Conservation (phyloP, 2,797 vertebrate genomes). For the Pygocentrus nattereri region DNA sequence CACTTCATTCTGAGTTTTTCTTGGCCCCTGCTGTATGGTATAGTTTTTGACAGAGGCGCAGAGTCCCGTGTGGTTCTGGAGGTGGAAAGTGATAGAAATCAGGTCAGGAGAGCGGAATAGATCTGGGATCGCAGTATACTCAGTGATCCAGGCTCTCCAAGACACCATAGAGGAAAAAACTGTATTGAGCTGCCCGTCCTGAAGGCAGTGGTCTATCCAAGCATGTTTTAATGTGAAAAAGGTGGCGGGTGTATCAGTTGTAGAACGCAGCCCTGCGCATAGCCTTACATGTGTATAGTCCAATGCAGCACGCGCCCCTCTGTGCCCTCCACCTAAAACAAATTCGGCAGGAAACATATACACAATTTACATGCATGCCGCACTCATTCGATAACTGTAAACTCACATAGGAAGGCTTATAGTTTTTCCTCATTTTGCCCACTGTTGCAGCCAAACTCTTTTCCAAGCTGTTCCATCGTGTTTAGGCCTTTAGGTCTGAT, state of each 20-base stretch:
- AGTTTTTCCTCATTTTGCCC: neutral
- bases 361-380: conserved; percentile 63
- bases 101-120: conserved; percentile 59
- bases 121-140: neutral
- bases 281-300: conserved; percentile 31
- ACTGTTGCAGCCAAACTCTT: neutral
- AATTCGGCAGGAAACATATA: conserved; percentile 67
- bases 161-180: neutral
- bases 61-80: conserved; percentile 13
- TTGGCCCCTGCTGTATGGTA: conserved; percentile 5
- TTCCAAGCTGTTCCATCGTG: neutral
- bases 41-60: conserved; percentile 16
- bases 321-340: conserved; percentile 45
- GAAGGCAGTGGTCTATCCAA: neutral
- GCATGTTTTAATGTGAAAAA: neutral
- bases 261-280: neutral
- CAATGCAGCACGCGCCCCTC: conserved; percentile 32
- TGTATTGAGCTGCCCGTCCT: neutral
- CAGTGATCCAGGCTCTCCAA: neutral
- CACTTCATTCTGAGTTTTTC: conserved; percentile 28
- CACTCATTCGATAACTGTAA: conserved; percentile 59
- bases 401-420: neutral
- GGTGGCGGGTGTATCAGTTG: neutral
- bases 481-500: neutral
- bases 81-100: conserved; percentile 55